Percentiles rank a stretch among this genome's conserved stretches.
Evolutionary conservation across 2,113 vertebrate genomes (phyloP).

Genomic region (Zosterops hypoxanthus): DNA sequence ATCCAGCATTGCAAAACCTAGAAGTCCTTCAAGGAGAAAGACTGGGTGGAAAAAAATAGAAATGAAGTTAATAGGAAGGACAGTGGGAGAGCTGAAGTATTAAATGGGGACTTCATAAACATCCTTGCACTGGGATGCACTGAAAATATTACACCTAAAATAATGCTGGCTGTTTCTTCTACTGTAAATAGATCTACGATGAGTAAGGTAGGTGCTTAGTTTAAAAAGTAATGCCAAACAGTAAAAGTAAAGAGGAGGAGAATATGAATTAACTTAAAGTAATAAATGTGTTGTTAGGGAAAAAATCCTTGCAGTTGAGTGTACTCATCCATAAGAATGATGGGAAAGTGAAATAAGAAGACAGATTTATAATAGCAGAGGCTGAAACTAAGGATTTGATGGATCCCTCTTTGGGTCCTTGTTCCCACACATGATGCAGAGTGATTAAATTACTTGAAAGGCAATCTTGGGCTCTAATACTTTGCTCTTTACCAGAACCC

Average conservation of each 20-base stretch:
- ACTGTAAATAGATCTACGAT: background rate
- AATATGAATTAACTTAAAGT: background rate
- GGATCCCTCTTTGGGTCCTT: background rate
- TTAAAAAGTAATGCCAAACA: background rate
- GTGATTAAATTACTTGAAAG: background rate
- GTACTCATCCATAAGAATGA: background rate
- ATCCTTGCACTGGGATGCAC: background rate
- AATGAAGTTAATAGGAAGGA: background rate
- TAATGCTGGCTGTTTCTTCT: background rate
- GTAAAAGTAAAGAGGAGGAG: background rate
- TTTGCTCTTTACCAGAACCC: background rate
- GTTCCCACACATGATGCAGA: background rate
- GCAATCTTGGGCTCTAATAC: background rate
- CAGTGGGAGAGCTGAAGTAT: background rate
- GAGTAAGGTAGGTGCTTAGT: background rate
- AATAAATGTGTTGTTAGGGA: background rate
- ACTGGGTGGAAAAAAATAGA: background rate
- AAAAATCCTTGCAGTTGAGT: background rate
- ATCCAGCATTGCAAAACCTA: background rate
- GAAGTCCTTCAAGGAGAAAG: background rate
- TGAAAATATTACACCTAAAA: conserved; percentile 9
- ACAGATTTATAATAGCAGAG: background rate
- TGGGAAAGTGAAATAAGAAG: background rate
- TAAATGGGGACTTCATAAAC: conserved; percentile 23
- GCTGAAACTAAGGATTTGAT: background rate